phyloP scores from a whole-genome alignment of 2,797 vertebrate genomes.

The Ctenochaetus hawaiiensis region DNA sequence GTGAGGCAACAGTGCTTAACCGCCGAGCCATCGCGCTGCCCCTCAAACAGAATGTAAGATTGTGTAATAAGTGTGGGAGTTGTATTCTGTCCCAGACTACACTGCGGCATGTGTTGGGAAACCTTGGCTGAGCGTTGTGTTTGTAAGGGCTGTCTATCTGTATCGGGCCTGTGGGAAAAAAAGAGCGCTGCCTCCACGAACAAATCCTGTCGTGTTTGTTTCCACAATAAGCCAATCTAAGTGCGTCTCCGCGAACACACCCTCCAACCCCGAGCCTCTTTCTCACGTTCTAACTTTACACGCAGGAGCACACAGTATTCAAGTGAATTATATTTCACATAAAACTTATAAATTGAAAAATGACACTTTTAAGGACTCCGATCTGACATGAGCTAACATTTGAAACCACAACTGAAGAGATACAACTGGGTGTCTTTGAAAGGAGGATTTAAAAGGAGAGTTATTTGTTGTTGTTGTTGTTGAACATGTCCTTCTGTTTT shows the following conservation, averaged over 20 bases:
- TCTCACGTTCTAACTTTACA: constrained; percentile 39
- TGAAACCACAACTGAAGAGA: constrained; percentile 33
- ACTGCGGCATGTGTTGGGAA: constrained; percentile 50
- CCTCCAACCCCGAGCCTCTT: constrained; percentile 29
- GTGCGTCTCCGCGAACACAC: constrained; percentile 53
- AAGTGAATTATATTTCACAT: constrained; percentile 16
- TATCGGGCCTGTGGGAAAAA: constrained; percentile 65
- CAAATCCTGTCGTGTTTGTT: constrained; percentile 67
- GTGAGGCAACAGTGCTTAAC: too few species aligned
- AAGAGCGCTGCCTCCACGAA: constrained; percentile 34
- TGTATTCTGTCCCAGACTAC: constrained; percentile 29
- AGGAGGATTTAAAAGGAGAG: not conserved
- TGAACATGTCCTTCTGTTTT: too few species aligned
- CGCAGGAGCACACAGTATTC: not conserved
- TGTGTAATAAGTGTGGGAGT: constrained; percentile 37
- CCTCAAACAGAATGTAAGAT: constrained; percentile 5
- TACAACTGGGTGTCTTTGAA: not conserved
- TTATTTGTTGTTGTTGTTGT: too few species aligned
- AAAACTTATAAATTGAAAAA: constrained; percentile 6
- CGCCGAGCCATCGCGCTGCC: too few species aligned
- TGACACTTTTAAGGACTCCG: too few species aligned
- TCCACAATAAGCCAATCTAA: constrained; percentile 69
- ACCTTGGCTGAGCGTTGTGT: constrained; percentile 43
- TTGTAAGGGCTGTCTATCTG: constrained; percentile 20
- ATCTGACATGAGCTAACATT: not conserved